phyloP scores from a whole-genome alignment of 2,797 vertebrate species.

The Semaprochilodus insignis region DNA sequence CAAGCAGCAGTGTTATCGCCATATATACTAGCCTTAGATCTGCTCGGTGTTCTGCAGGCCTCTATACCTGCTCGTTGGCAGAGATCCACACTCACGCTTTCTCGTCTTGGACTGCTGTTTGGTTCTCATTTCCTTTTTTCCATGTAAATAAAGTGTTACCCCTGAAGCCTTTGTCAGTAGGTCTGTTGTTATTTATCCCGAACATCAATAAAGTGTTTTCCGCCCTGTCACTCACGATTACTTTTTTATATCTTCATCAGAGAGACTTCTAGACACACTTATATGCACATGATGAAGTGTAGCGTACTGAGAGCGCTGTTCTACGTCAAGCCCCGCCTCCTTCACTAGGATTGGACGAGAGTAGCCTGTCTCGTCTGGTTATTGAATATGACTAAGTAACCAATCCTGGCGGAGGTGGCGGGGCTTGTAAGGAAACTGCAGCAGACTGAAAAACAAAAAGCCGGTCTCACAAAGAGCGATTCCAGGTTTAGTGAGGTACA shows the following conservation, averaged over 20 bases:
- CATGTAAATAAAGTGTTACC: conserved; percentile 86
- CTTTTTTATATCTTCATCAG: background rate
- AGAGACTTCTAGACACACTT: too few relatives aligned
- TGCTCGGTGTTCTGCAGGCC: conserved; percentile 42
- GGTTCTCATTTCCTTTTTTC: conserved; percentile 66
- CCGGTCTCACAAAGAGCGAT: too few relatives aligned
- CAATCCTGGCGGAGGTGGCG: too few relatives aligned
- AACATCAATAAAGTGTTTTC: conserved; percentile 56
- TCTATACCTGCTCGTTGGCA: conserved; percentile 54
- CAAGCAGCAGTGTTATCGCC: conserved; percentile 71
- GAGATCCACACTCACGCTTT: conserved; percentile 45
- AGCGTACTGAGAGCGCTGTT: background rate
- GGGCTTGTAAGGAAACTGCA: too few relatives aligned
- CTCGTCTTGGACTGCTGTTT: conserved; percentile 57
- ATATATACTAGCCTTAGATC: conserved; percentile 59
- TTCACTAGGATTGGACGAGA: background rate
- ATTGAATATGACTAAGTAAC: background rate
- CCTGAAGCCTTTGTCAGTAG: conserved; percentile 56
- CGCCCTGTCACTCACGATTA: conserved; percentile 19
- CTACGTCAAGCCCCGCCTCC: background rate
- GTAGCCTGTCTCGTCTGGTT: background rate
- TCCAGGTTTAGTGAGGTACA: too few relatives aligned
- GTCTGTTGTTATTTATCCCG: conserved; percentile 42
- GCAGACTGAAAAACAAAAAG: too few relatives aligned
- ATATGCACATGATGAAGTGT: background rate